Conservation (phyloP, 1,140 invertebrate species). For the Dolichoris vasculosae region DNA sequence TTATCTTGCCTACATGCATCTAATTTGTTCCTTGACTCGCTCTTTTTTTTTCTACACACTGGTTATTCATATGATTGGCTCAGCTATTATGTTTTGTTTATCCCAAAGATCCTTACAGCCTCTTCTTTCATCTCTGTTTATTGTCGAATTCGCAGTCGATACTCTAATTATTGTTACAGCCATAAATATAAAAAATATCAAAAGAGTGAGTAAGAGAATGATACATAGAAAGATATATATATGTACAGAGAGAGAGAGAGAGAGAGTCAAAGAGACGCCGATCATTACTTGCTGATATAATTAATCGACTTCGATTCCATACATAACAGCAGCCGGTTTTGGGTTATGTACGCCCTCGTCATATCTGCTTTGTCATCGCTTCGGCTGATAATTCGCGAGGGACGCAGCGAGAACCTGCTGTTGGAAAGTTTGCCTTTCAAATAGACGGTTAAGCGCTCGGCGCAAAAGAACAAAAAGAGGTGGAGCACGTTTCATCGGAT, state of each 20-base stretch:
- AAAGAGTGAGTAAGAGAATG: neutral
- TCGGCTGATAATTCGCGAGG: conserved; percentile 59
- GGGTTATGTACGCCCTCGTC: conserved; percentile 17
- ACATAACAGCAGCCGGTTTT: conserved; percentile 22
- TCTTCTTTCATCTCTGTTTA: neutral
- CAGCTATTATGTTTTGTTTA: neutral
- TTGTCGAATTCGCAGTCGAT: neutral
- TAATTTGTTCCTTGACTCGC: neutral
- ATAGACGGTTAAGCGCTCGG: neutral
- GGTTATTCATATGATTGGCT: neutral
- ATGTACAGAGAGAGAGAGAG: neutral
- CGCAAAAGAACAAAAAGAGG: neutral
- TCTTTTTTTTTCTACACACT: neutral
- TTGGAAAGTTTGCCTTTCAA: conserved; percentile 36
- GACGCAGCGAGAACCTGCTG: conserved; percentile 43
- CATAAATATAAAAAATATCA: neutral
- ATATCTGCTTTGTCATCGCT: conserved; percentile 65
- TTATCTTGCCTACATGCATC: neutral
- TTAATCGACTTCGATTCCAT: conserved; percentile 55
- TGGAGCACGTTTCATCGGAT: neutral
- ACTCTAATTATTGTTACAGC: neutral
- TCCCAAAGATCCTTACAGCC: neutral
- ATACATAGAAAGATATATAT: neutral
- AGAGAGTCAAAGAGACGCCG: neutral
- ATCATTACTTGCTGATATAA: conserved; percentile 56